Base-by-base conservation (phyloP, 2,888 invertebrate species). In the Morpho helenor region DNA sequence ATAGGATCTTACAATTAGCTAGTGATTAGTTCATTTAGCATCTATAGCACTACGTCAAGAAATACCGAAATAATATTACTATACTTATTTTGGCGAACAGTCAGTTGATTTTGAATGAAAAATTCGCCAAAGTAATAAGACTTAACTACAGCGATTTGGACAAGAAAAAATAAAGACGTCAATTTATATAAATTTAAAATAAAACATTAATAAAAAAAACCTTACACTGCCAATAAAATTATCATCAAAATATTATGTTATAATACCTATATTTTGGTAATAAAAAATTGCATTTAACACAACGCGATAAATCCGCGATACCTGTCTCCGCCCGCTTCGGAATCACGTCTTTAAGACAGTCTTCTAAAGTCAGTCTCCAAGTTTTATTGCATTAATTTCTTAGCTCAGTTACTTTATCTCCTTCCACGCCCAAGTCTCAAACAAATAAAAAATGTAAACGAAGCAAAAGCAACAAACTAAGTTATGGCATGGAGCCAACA, bases 331-430 rank as follows among this genome's bases (percentile, higher is more conserved):
- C 66, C 66, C 64, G 66, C 69, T 68, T 69, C 68, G 74, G 71
- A 68, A 71, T 77, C 74, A 73, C 78, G 69, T 81, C 82, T 84
- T 85, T 80, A 83, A 87, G 88, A 89, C 88, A 89, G 89, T 89
- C 89, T 89, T 89, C 84, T 87, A 72, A 87, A 87, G 87, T 89
- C 89, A 89, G 89, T 87, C 89, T 89, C 77, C 87, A 87, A 88
- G 80, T 83, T 84, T 80, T 88, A 87, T 89, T 89, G 89, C 87
- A 86, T 87, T 87, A 85, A 82, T 83, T 84, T 75, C 74, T 75
- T 81, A 80, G 76, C 75, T 79, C 80, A 79, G 73, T 77, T 76
- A 77, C 75, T 73, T 67, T 74, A 71, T 70, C 72, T 77, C 71
- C 74, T 72, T 73, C 70, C 72, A 71, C 72, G 69, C 66, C 67